These are phyloP conservation scores for Heliconius hortense DNA, from an alignment of 2,888 invertebrate species.

Conservation along the genomic window DNA sequence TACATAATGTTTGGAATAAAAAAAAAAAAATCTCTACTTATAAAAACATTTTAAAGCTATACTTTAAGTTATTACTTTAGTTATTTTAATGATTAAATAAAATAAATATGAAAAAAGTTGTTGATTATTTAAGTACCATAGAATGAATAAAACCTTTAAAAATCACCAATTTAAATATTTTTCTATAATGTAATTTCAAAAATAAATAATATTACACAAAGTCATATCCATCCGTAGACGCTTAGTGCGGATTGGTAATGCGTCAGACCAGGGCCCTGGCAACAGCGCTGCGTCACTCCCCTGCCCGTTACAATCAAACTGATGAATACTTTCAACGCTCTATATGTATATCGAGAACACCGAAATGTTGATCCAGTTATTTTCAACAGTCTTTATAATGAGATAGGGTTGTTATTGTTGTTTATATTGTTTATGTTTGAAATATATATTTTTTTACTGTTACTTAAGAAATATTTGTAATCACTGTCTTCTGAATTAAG, in stretches of 20 bases:
- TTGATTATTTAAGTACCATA: not conserved
- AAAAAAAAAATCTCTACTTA: too few relatives aligned
- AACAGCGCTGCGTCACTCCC: constrained; percentile 65
- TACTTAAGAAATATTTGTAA: not conserved
- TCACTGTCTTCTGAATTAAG: not conserved
- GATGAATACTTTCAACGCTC: constrained; percentile 72
- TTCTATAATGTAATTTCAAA: not conserved
- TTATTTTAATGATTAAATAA: too few relatives aligned
- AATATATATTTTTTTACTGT: not conserved
- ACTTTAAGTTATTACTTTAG: not conserved
- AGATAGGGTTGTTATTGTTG: constrained; percentile 21
- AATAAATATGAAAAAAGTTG: not conserved
- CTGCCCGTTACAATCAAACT: constrained; percentile 66
- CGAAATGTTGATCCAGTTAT: constrained; percentile 41
- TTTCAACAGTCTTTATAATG: constrained; percentile 35
- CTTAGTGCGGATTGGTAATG: constrained; percentile 51
- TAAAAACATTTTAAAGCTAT: too few relatives aligned
- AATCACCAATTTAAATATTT: not conserved
- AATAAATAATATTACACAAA: constrained; percentile 22
- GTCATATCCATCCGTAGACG: constrained; percentile 57
- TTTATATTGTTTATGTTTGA: not conserved
- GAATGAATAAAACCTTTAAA: not conserved
- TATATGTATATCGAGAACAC: constrained; percentile 34
- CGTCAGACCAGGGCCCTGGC: constrained; percentile 59
- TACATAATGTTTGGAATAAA: not conserved